Base-by-base conservation (phyloP, 23 tunicate species). In the Botrylloides violaceus region DNA sequence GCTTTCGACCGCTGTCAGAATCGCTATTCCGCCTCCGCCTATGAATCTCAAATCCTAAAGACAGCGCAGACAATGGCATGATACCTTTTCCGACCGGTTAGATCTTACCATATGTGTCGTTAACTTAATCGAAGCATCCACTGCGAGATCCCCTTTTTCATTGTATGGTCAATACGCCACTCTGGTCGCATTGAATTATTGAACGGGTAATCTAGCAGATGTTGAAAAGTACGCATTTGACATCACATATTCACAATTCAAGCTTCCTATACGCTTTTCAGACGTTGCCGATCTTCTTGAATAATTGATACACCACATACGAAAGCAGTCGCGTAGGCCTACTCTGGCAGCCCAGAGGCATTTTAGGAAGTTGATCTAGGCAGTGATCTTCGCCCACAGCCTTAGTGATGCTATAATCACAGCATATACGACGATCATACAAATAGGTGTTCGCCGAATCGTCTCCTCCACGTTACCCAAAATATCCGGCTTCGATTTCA, bases 11-110 rank as follows among this genome's bases (percentile, higher is more conserved):
- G 65, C 28, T 60, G 28, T 60, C 65, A 60, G 31, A 43, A 43
- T 43, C 53, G 53, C 53, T 43, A 15, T 60, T 29, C 24, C 32
- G 15, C 21, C 32, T 60, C 22, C 30, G 15, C 57, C 74, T 21
- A 18, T 68, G 58, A 0, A 68, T 39, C 47, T 68, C 74, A 25
- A 35, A 68, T 19, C 74, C 74, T 2, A 68, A 43, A 28, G 56
- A 35, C 0, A 68, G 57, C 56, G 74, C 74, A 23, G 74, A 32
- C 29, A 68, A 43, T 0, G 74, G 58, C 74, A 68, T 68, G 65
- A 29, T 60, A 43, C 15, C 53, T 9, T 9, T 7, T 43, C 53
- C 12, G 9, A 43, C 53, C n/a, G n/a, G n/a, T n/a, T n/a, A n/a
- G n/a, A n/a, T n/a, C n/a, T n/a, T n/a, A n/a, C 53, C 53, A 43